Evolutionary conservation across 2,113 vertebrate species (phyloP).

Genomic region (Phodopus roborovskii): DNA sequence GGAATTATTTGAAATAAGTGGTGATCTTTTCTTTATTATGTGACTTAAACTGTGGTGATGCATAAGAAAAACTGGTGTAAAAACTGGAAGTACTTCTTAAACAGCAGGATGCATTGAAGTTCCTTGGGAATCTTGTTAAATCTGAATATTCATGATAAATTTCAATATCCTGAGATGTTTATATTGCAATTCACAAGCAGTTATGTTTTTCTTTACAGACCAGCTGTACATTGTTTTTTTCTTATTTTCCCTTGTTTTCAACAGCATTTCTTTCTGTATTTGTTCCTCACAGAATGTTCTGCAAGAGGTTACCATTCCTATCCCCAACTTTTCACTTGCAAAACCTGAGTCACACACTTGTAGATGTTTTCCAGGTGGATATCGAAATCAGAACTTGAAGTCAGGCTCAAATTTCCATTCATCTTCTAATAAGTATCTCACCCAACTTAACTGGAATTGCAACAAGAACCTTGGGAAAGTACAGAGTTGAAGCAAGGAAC

Average conservation of each 20-base stretch:
- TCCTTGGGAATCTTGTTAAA: not conserved
- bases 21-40: conserved; percentile 16
- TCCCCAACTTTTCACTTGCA: not conserved
- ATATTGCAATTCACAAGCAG: not conserved
- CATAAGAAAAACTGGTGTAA: not conserved
- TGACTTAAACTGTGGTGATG: not conserved
- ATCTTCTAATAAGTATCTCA: not conserved
- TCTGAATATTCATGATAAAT: not conserved
- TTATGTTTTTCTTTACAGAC: not conserved
- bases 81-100: not conserved
- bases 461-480: not conserved
- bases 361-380: not conserved
- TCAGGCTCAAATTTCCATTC: not conserved
- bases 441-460: not conserved
- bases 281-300: not conserved
- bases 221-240: not conserved
- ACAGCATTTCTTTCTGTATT: not conserved
- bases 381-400: not conserved
- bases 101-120: not conserved
- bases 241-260: not conserved
- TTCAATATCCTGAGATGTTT: not conserved
- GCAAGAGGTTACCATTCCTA: not conserved
- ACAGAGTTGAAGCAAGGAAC: not conserved
- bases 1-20: not conserved
- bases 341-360: not conserved